Evolutionary conservation across 1,140 invertebrate genomes (phyloP).

Genomic region (Harpegnathos saltator): DNA sequence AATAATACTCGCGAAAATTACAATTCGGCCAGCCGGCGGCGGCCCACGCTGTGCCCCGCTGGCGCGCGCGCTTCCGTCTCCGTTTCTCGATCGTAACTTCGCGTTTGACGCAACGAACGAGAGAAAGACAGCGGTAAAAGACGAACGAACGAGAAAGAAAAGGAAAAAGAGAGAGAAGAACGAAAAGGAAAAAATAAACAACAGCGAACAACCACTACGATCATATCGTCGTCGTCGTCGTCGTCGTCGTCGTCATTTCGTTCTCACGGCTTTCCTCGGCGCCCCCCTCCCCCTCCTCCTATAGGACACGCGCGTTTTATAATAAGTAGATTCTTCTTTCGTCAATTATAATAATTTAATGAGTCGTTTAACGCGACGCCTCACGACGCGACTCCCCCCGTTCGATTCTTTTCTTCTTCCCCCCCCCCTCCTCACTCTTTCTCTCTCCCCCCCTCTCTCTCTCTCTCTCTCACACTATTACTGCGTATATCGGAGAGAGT

Average conservation of each 20-base stretch:
- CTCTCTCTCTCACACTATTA: too few relatives aligned
- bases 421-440: constrained; percentile 58
- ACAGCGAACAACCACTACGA: constrained; percentile 62
- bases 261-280: constrained; percentile 17
- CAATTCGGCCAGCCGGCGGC: constrained; percentile 25
- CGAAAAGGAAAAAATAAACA: constrained; percentile 49
- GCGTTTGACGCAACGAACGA: constrained; percentile 45
- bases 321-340: constrained; percentile 70
- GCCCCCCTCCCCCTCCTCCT: constrained; percentile 29
- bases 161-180: constrained; percentile 42
- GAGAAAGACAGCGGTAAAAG: constrained; percentile 42
- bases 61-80: too few relatives aligned
- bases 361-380: constrained; percentile 82
- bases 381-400: constrained; percentile 78
- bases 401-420: neutral
- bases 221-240: constrained; percentile 69
- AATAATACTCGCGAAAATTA: constrained; percentile 56
- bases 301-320: constrained; percentile 66
- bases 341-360: constrained; percentile 78
- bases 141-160: constrained; percentile 49
- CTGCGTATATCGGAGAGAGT: constrained; percentile 80
- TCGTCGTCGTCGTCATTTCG: constrained; percentile 59
- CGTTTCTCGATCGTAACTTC: neutral
- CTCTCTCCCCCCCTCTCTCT: constrained; percentile 49
- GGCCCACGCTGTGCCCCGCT: too few relatives aligned